Evolutionary conservation across 2,797 vertebrate species (phyloP), one percentile per base, ranked within the genome.

Genomic region (Pangasius larnaudii): DNA sequence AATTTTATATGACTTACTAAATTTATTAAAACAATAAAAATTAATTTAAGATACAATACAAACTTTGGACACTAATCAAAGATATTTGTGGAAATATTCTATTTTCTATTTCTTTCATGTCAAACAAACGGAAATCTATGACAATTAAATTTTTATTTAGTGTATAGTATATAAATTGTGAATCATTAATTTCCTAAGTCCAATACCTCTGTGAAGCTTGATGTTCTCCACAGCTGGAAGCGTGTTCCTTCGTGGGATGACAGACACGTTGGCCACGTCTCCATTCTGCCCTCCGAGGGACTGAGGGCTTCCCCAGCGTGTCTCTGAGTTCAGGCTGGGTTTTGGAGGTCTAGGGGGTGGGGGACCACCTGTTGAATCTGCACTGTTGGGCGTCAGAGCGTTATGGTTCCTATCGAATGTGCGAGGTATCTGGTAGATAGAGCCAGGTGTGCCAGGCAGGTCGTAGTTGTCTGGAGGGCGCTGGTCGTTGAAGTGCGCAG

Each of bases 391-490:
- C 0, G 97, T 95, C 95, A 98, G 93, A 87, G 98, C 92, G 0
- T 99, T 99, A 95, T 99, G 98, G 93, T 99, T 99, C 95, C 97
- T 98, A 93, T 99, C 99, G 92, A 99, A 96, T 16, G 97, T 97
- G 93, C 98, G 95, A 6, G 99, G 98, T 88, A 97, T 98, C 95
- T 99, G 98, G 93, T 99, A 99, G 93, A 98, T 92, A 0, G 98
- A 99, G 36, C 97, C 95, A 0, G 98, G 97, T 0, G 97, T 94
- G 22, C 96, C 95, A 0, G 98, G 97, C 71, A 97, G 92, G 46
- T 99, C 98, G 0, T 98, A 97, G 88, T 98, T 98, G 94, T 99
- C 98, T 5, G 94, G 71, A 0, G 93, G 85, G 16, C 1, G 94
- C 84, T 92, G 97, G 91, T 92, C 97, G 93, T 82, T 97, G 53